phyloP scores from a whole-genome alignment of 2,113 vertebrate species.

The Tupaia chinensis region DNA sequence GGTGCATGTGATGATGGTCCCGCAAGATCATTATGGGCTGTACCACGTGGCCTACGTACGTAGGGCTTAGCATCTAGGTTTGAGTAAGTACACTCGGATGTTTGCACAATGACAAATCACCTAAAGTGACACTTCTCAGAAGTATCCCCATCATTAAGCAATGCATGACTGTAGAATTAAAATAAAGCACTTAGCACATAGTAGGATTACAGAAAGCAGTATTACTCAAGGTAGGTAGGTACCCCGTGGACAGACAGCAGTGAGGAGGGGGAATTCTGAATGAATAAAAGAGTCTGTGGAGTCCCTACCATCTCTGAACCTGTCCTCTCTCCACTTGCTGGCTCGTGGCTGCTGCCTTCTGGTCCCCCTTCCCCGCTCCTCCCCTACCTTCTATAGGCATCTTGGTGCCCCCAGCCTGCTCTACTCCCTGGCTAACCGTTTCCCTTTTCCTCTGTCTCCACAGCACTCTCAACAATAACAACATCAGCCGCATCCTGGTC shows the following conservation, averaged over 20 bases:
- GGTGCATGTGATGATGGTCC: too few species aligned
- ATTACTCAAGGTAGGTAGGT: background rate
- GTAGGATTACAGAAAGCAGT: background rate
- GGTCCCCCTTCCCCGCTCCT: background rate
- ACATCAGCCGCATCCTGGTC: conserved; percentile 98
- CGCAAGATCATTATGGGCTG: too few species aligned
- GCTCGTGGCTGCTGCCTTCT: background rate
- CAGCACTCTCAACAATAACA: conserved; percentile 99
- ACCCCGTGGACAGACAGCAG: background rate
- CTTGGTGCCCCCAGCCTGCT: background rate
- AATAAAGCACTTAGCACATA: background rate
- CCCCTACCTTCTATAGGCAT: background rate
- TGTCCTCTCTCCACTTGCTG: fast-evolving
- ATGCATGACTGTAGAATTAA: too few species aligned
- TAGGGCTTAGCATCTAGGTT: too few species aligned
- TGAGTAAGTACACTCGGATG: too few species aligned
- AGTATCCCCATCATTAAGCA: too few species aligned
- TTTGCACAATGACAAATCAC: too few species aligned
- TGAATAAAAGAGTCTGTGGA: too few species aligned
- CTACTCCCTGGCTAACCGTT: background rate
- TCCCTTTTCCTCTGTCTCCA: conserved; percentile 52
- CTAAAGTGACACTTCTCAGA: too few species aligned
- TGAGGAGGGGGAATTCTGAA: background rate
- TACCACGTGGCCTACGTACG: too few species aligned
- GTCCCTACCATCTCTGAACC: background rate